Conservation (phyloP, 1,140 invertebrate genomes). For the Meloidogyne hapla region DNA sequence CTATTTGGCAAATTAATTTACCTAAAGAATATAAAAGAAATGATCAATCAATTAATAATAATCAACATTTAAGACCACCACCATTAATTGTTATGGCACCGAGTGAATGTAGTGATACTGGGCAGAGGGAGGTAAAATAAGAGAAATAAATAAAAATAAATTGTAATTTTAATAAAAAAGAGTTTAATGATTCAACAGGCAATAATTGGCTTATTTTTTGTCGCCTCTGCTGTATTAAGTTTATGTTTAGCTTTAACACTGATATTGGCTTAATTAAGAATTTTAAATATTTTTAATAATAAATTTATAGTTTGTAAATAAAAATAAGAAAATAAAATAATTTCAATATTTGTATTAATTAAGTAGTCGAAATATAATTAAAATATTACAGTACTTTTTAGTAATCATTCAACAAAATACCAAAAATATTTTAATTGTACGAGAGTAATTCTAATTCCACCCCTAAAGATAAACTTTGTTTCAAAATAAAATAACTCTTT, state of each 20-base stretch:
- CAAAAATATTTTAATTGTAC: too few species aligned
- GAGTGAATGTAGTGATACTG: neutral
- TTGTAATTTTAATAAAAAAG: neutral
- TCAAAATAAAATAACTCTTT: too few species aligned
- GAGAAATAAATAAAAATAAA: neutral
- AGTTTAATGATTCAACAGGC: constrained; percentile 2
- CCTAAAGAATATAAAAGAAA: neutral
- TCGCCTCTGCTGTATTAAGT: neutral
- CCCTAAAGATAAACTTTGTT: too few species aligned
- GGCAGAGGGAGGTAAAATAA: neutral
- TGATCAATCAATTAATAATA: neutral
- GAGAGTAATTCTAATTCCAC: too few species aligned
- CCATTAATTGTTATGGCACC: neutral
- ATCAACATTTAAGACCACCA: neutral
- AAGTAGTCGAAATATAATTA: too few species aligned
- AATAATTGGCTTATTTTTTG: constrained; percentile 9
- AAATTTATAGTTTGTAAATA: too few species aligned
- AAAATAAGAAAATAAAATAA: too few species aligned
- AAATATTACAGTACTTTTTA: too few species aligned
- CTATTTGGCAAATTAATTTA: neutral
- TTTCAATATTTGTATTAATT: too few species aligned
- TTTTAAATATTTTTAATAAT: neutral
- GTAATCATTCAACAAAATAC: too few species aligned
- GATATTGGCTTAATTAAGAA: neutral
- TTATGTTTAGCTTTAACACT: neutral